A percentile compares a stretch with the other conserved stretches of the same genome.
Evolutionary conservation across 2,113 vertebrate genomes (phyloP).

Genomic region (Apodemus speciosus): DNA sequence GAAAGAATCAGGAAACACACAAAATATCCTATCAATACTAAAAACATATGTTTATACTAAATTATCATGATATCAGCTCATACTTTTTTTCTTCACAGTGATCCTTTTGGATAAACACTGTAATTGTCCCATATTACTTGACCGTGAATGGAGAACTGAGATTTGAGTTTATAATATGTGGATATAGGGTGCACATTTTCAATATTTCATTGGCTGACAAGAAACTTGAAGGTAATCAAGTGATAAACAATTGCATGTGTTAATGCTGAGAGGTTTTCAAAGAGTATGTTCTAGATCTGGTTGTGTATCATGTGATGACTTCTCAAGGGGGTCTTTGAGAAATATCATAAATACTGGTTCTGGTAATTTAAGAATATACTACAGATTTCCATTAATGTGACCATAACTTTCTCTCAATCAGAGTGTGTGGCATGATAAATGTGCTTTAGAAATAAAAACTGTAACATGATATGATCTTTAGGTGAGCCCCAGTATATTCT

Average conservation of each 20-base stretch:
- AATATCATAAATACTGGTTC: not conserved
- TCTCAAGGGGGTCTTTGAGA: not conserved
- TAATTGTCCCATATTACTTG: not conserved
- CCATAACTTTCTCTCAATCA: not conserved
- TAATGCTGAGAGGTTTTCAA: not conserved
- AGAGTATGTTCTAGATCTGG: not conserved
- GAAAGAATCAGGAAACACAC: not conserved
- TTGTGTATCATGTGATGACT: not conserved
- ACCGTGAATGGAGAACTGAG: not conserved
- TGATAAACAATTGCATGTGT: not conserved
- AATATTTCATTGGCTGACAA: not conserved
- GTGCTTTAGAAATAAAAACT: not conserved
- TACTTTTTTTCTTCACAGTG: not conserved
- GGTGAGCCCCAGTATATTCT: not conserved
- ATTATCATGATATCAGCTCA: not conserved
- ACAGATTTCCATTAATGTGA: not conserved
- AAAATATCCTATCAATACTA: not conserved
- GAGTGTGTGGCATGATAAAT: not conserved
- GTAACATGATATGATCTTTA: not conserved
- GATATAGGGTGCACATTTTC: not conserved
- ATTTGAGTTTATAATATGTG: not conserved
- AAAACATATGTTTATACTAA: not conserved
- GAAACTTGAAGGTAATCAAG: not conserved
- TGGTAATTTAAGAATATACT: not conserved
- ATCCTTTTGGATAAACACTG: not conserved